Conservation (phyloP, 2,797 vertebrate genomes). For the Typhlichthys eigenmanni region DNA sequence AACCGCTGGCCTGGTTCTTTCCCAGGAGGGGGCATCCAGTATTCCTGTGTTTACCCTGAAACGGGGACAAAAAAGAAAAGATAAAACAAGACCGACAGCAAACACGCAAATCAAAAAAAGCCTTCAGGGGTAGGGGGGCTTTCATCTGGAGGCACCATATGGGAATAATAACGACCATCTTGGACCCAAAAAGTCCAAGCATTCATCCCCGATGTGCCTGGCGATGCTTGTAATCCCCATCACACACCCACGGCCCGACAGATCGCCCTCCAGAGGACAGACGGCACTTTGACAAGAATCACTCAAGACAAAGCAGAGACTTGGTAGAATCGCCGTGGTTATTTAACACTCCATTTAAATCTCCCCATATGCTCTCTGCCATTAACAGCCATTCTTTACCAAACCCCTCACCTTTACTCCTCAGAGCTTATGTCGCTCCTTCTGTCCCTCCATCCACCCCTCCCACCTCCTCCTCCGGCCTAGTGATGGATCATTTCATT, state of each 20-base stretch:
- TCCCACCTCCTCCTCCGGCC: constrained; percentile 56
- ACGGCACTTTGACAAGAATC: constrained; percentile 73
- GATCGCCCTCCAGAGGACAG: constrained; percentile 64
- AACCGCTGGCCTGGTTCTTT: constrained; percentile 8
- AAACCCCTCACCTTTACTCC: constrained; percentile 63
- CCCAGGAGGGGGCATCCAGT: constrained; percentile 39
- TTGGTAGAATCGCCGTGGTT: constrained; percentile 62
- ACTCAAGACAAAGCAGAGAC: constrained; percentile 77
- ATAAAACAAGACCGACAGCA: constrained; percentile 60
- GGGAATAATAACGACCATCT: constrained; percentile 82
- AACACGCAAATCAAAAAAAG: constrained; percentile 75
- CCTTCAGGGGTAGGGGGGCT: constrained; percentile 64
- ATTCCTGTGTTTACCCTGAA: constrained; percentile 40
- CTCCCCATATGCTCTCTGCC: constrained; percentile 72
- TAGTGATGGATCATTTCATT: constrained; percentile 73
- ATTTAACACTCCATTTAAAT: constrained; percentile 66
- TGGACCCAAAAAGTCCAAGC: constrained; percentile 81
- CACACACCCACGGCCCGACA: constrained; percentile 68
- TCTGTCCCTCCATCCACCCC: not conserved
- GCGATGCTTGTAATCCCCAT: constrained; percentile 81
- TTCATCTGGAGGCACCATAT: constrained; percentile 84
- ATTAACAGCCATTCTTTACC: constrained; percentile 67
- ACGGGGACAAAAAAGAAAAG: constrained; percentile 60
- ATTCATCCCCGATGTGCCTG: constrained; percentile 81
- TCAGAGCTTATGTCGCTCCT: constrained; percentile 51